A percentile compares a stretch with the other conserved stretches of the same genome.
These are phyloP conservation scores for Pipistrellus nathusii DNA, from an alignment of 2,797 vertebrate species.

Conservation along the genomic window DNA sequence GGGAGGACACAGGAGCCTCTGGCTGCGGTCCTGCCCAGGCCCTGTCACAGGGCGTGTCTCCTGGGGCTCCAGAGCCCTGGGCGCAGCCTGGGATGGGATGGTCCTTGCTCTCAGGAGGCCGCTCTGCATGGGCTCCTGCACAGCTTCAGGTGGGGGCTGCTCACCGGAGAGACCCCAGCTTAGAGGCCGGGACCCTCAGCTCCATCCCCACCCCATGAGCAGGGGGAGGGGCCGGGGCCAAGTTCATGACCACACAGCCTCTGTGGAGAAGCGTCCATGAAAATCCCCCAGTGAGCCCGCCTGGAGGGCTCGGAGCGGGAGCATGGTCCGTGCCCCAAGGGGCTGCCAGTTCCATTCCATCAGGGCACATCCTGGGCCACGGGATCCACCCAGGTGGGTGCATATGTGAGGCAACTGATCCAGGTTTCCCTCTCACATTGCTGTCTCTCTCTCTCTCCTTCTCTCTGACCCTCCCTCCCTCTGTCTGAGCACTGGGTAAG, in stretches of 20 bases:
- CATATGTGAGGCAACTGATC: neutral
- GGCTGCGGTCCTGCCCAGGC: too few species aligned
- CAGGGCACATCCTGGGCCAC: neutral
- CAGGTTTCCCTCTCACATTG: neutral
- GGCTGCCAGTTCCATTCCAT: neutral
- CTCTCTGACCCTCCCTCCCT: neutral
- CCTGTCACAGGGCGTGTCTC: neutral
- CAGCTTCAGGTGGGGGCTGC: neutral
- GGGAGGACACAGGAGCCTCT: too few species aligned
- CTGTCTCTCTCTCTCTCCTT: neutral
- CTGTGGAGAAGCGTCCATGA: neutral
- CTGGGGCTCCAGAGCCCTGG: neutral
- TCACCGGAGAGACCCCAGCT: neutral
- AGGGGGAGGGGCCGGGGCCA: neutral
- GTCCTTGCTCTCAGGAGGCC: neutral
- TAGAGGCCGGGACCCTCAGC: neutral
- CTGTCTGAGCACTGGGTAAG: neutral
- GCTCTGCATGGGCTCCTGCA: neutral
- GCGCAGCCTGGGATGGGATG: neutral
- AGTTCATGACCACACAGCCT: neutral
- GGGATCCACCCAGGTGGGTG: neutral
- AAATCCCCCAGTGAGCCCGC: neutral
- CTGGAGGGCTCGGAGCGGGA: neutral
- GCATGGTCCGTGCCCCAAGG: rapidly evolving
- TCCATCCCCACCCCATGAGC: neutral